Evolutionary conservation across 2,797 vertebrate genomes (phyloP), one percentile per base, ranked within the genome.

Genomic region (Periparus ater): DNA sequence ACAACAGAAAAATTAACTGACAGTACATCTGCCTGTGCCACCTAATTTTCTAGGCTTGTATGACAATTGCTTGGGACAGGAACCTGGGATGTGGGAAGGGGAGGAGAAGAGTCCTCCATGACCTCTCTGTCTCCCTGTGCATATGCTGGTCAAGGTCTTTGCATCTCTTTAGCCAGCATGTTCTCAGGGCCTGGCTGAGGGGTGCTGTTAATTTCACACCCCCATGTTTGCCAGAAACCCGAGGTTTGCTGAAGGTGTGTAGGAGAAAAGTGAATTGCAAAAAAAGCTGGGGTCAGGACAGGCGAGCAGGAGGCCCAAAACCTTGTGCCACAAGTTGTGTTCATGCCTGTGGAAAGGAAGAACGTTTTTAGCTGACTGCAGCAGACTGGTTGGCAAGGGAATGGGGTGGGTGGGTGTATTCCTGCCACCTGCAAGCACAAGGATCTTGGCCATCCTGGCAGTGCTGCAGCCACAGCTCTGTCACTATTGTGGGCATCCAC

Each of bases 401-500:
- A 13, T 3, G 16, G 8, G 9, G 19, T 38, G 25, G 9, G 9
- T 57, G 25, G n/a, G 12, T 53, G 53, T 20, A 22, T 63, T 88
- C 23, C 83, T 57, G n/a, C 36, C 65, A 21, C 18, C 48, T 63
- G 38, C n/a, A n/a, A n/a, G n/a, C 13, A 36, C 34, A 61, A 38
- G 30, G 30, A 30, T 47, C 60, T 72, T 65, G 71, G 53, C 51
- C 55, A 57, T 21, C 23, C 51, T 85, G 72, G 58, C 60, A 55
- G 34, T 7, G 50, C 40, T 72, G 54, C 71, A 89, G 51, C 17
- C 68, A 40, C 27, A 27, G 60, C 29, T 62, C 75, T 83, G 82
- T 27, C 57, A 5, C 53, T 74, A 0, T 2, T 44, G 61, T 26
- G 48, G 45, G 6, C 40, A 36, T 4, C 10, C 9, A 7, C 10